These are phyloP conservation scores for Phylloscopus whistleri DNA, from an alignment of 2,113 vertebrate species.

Conservation along the genomic window DNA sequence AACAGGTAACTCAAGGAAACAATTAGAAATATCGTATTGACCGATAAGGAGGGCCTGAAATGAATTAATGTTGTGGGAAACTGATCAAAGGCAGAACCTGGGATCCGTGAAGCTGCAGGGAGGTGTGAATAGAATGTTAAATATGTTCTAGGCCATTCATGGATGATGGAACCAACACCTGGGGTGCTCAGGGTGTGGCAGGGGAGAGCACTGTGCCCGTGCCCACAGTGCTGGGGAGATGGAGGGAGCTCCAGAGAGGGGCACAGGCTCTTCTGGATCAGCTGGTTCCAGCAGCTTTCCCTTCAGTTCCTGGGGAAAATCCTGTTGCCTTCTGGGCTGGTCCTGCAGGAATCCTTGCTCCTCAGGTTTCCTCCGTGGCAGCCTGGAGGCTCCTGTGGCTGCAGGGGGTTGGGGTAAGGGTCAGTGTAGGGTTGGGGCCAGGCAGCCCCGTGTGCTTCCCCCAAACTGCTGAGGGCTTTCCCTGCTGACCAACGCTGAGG, in stretches of 20 bases:
- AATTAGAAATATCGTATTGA: background rate
- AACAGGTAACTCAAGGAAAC: background rate
- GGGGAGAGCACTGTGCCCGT: background rate
- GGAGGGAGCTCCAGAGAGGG: background rate
- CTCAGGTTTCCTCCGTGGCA: accelerated
- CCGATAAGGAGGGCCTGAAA: background rate
- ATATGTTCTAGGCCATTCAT: accelerated
- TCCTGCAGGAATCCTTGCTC: accelerated
- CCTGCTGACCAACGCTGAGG: accelerated
- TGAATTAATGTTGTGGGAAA: background rate
- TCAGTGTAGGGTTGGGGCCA: background rate
- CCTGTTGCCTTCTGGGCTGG: accelerated
- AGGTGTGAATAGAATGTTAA: background rate
- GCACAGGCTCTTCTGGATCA: accelerated
- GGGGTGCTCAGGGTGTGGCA: background rate
- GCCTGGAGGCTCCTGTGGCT: background rate
- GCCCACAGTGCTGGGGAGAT: accelerated
- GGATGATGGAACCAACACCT: background rate
- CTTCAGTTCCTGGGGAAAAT: background rate
- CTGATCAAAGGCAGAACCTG: background rate
- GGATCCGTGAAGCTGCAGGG: background rate
- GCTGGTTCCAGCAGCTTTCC: background rate
- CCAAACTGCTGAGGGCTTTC: background rate
- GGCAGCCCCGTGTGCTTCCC: background rate
- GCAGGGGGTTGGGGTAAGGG: accelerated